Evolutionary conservation across 92 coral and sea anemone genomes (phyloP).

Genomic region (Isaurus tuberculatus): DNA sequence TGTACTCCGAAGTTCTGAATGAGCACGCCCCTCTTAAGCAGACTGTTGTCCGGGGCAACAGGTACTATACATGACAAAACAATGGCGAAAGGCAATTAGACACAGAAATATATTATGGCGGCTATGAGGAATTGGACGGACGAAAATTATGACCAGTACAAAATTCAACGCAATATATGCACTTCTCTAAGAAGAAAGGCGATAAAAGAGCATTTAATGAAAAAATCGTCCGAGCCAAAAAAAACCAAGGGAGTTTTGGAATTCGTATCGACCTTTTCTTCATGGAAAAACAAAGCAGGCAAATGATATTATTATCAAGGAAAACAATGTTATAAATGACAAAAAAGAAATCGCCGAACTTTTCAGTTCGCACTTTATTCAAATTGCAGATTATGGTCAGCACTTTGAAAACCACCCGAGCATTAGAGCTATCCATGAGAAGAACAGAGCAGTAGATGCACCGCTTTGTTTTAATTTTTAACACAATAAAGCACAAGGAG

Average conservation of each 20-base stretch:
- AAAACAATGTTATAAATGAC: conserved; percentile 44
- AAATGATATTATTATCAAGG: conserved; percentile 43
- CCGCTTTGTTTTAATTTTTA: conserved; percentile 49
- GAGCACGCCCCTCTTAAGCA: conserved; percentile 63
- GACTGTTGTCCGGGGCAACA: conserved; percentile 47
- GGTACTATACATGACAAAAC: conserved; percentile 60
- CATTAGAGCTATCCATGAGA: conserved; percentile 51
- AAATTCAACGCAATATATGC: conserved; percentile 59
- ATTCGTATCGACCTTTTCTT: conserved; percentile 60
- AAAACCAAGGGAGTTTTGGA: conserved; percentile 50
- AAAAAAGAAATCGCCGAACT: conserved; percentile 39
- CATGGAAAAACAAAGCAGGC: conserved; percentile 47
- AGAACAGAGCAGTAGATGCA: conserved; percentile 19
- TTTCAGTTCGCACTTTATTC: conserved; percentile 48
- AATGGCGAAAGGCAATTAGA: conserved; percentile 66
- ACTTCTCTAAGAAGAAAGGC: conserved; percentile 47
- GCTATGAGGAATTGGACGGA: conserved; percentile 49
- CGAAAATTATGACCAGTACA: conserved; percentile 55
- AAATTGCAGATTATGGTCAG: conserved; percentile 34
- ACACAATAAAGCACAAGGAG: conserved; percentile 46
- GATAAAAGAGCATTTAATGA: not conserved
- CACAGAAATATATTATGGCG: conserved; percentile 55
- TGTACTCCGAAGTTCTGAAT: conserved; percentile 47
- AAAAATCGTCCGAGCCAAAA: not conserved
- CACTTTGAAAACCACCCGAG: conserved; percentile 44